A percentile compares a stretch with the other conserved stretches of the same genome.
Evolutionary conservation across 2,797 vertebrate genomes (phyloP).

Genomic region (Peromyscus attwateri): DNA sequence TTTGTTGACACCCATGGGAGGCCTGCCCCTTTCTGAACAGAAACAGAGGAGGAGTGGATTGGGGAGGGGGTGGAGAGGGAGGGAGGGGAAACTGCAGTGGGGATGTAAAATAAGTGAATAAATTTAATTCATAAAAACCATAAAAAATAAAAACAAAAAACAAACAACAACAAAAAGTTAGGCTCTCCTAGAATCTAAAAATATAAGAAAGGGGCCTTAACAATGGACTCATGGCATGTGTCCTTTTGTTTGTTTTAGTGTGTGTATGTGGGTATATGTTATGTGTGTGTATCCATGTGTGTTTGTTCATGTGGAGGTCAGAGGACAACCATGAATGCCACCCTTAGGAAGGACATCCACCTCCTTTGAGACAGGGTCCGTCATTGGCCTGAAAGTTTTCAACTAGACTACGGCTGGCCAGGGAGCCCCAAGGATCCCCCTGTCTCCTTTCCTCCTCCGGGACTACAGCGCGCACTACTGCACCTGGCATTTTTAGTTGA

Average conservation of each 20-base stretch:
- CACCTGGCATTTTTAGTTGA: background rate
- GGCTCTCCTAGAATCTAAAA: background rate
- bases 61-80: too few species aligned
- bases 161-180: background rate
- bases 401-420: background rate
- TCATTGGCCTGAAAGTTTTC: background rate
- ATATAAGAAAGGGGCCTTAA: background rate
- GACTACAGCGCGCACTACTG: too few species aligned
- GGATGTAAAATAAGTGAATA: background rate
- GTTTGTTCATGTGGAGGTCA: background rate
- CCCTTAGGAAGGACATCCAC: background rate
- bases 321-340: background rate
- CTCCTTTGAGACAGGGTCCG: background rate
- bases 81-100: background rate
- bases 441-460: too few species aligned
- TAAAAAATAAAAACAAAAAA: background rate
- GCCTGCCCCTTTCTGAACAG: background rate
- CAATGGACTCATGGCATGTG: background rate
- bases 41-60: background rate
- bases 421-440: background rate
- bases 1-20: background rate
- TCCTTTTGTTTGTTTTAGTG: background rate
- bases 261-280: background rate
- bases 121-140: background rate
- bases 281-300: background rate